Evolutionary conservation across 2,888 invertebrate species (phyloP), one percentile per base, ranked within the genome.

Genomic region (Hermaeophaga mercurialis): DNA sequence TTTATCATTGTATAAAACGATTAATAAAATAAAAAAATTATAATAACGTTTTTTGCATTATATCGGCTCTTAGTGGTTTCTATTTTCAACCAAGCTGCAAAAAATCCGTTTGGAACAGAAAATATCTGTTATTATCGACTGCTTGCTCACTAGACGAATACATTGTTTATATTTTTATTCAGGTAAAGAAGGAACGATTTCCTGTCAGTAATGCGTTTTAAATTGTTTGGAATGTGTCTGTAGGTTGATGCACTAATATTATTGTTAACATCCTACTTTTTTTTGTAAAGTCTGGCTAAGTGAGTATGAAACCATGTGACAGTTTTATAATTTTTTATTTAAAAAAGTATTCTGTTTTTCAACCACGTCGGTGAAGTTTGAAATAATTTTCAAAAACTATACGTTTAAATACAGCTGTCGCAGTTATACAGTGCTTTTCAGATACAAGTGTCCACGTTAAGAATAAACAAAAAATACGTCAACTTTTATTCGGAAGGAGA

Each of bases 181-280:
- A 70, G 70, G 70, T 70, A 70, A 67, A 70, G 63, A 65, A 68
- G 65, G 60, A 62, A 64, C 69, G 62, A 67, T 72, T 71, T 72
- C 72, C 72, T 70, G 70, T 66, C 66, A 56, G 61, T 72, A 72
- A 72, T 72, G 70, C 59, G 66, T 71, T 72, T 72, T 72, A 72
- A 72, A 72, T 72, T 70, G 71, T 68, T 62, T 65, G 62, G 66
- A 67, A 68, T 67, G 59, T 53, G 63, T 63, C 65, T 65, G 65
- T 53, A 61, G 68, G 62, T 66, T 60, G 53, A 53, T 52, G 55
- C 64, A 59, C 58, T 61, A 61, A 59, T 65, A 56, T 58, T 54
- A 56, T 43, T 44, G 34, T 43, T 53, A 53, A 52, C 47, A 47
- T 50, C 36, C 41, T 38, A 46, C 43, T 46, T 49, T 53, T 57